Percentiles rank a stretch among this genome's conserved stretches.
phyloP scores from a whole-genome alignment of 1,140 invertebrate species.

The Pseudomyrmex sp. region DNA sequence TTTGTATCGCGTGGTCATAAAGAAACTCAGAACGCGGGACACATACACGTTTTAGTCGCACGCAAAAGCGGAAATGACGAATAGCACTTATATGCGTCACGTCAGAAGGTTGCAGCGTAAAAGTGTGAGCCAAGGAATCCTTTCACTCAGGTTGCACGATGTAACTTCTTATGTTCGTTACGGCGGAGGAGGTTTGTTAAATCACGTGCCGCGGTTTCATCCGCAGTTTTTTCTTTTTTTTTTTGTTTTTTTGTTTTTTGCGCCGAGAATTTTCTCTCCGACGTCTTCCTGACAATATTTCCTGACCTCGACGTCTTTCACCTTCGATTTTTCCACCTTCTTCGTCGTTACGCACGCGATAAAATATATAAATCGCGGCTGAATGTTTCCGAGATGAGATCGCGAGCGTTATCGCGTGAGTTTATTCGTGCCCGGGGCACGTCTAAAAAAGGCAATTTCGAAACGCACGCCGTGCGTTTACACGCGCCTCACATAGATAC shows the following conservation, averaged over 20 bases:
- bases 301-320: too few species aligned
- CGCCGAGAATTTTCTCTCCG: neutral
- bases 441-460: neutral
- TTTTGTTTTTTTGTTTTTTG: too few species aligned
- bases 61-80: conserved; percentile 63
- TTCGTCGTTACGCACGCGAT: too few species aligned
- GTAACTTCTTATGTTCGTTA: conserved; percentile 57
- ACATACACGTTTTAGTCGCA: neutral
- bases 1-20: neutral
- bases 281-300: neutral
- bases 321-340: too few species aligned
- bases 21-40: neutral
- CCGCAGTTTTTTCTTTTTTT: too few species aligned
- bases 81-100: conserved; percentile 51
- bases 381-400: conserved; percentile 16
- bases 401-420: neutral
- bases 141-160: conserved; percentile 63
- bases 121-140: conserved; percentile 61
- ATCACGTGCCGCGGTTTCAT: conserved; percentile 39
- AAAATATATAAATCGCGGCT: neutral
- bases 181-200: conserved; percentile 41
- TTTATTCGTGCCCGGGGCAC: neutral
- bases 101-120: conserved; percentile 60
- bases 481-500: neutral
- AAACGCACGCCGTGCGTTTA: neutral